A percentile compares a stretch with the other conserved stretches of the same genome.
phyloP scores from a whole-genome alignment of 2,113 vertebrate genomes.

The Nansenia antarctica region DNA sequence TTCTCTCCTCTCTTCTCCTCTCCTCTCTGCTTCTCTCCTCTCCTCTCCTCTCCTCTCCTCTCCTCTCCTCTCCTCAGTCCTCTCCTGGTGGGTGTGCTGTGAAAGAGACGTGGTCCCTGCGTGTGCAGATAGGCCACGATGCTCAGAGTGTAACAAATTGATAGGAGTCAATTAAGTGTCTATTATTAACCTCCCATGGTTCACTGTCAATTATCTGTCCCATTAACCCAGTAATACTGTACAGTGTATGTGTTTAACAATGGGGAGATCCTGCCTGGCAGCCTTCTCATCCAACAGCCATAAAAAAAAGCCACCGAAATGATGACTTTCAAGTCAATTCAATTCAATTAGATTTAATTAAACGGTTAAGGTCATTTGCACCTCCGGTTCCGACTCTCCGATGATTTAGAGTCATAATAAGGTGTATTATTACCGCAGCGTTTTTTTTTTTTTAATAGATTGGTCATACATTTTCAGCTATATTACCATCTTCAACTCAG shows the following conservation, averaged over 20 bases:
- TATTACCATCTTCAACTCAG: constrained; percentile 51
- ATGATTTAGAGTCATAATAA: constrained; percentile 76
- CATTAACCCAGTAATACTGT: constrained; percentile 81
- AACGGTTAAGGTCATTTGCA: constrained; percentile 70
- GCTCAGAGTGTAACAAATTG: constrained; percentile 70
- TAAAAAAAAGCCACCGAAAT: constrained; percentile 60
- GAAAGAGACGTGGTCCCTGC: constrained; percentile 10
- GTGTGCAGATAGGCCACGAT: constrained; percentile 42
- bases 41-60: no score
- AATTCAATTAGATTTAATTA: constrained; percentile 74
- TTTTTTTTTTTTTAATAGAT: constrained; percentile 51
- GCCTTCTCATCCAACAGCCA: constrained; percentile 60
- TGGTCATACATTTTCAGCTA: constrained; percentile 68
- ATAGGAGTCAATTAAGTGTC: constrained; percentile 78
- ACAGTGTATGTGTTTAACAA: constrained; percentile 73
- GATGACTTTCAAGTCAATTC: constrained; percentile 68
- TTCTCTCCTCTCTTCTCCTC: no score
- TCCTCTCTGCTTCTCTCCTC: no score
- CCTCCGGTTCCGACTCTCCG: constrained; percentile 50
- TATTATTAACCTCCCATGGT: constrained; percentile 81
- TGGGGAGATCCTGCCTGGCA: constrained; percentile 60
- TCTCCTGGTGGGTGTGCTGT: constrained; percentile 24
- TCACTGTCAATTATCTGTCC: constrained; percentile 81
- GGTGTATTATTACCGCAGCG: constrained; percentile 49
- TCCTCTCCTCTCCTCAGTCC: no score